A percentile compares a stretch with the other conserved stretches of the same genome.
These are phyloP conservation scores for Popillia japonica DNA, from an alignment of 1,140 invertebrate species.

Conservation along the genomic window DNA sequence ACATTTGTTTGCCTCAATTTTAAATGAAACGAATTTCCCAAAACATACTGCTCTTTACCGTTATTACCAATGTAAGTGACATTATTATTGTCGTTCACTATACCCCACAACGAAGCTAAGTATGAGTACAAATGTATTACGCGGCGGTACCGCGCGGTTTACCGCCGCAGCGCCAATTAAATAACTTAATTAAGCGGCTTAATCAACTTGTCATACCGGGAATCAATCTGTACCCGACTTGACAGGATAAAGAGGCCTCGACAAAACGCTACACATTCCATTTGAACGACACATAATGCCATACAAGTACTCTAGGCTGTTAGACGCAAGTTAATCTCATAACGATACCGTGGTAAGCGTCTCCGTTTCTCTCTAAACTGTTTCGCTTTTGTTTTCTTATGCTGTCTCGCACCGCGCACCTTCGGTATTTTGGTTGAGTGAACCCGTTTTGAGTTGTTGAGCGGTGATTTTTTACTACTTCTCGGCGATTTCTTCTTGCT, in stretches of 20 bases:
- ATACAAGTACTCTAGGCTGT: constrained; percentile 39
- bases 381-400: constrained; percentile 1
- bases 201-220: constrained; percentile 44
- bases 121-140: constrained; percentile 5
- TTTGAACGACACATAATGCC: constrained; percentile 42
- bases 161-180: constrained; percentile 47
- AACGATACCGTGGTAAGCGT: constrained; percentile 23
- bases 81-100: constrained; percentile 20
- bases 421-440: constrained; percentile 40
- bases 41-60: too few relatives aligned
- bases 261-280: constrained; percentile 46
- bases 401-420: background rate
- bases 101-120: background rate
- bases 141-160: constrained; percentile 44
- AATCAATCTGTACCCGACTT: constrained; percentile 45
- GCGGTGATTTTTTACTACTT: background rate
- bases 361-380: background rate
- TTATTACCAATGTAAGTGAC: constrained; percentile 7
- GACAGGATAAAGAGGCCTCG: constrained; percentile 46
- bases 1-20: too few relatives aligned
- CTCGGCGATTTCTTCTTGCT: constrained; percentile 37
- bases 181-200: constrained; percentile 50
- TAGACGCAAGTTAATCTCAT: constrained; percentile 43
- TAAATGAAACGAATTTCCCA: too few relatives aligned
- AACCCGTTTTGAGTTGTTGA: constrained; percentile 37